Evolutionary conservation across 2,113 vertebrate genomes (phyloP).

Genomic region (Sylvilagus bachmani): DNA sequence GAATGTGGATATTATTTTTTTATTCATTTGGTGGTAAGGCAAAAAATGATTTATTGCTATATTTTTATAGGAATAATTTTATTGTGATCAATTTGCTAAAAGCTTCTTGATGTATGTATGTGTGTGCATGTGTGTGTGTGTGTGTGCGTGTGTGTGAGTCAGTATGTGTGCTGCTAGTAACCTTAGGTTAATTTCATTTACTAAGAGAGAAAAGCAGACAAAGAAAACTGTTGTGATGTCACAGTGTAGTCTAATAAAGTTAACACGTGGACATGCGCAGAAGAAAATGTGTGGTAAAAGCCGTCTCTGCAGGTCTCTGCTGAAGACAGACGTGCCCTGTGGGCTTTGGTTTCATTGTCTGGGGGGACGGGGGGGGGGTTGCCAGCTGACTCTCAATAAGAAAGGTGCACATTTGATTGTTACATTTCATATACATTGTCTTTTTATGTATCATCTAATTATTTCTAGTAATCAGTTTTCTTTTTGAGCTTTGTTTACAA

Average conservation of each 20-base stretch:
- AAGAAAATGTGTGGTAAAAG: slow-evolving; percentile 5
- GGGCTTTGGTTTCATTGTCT: slow-evolving; percentile 99
- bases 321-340: slow-evolving; percentile 94
- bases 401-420: slow-evolving; percentile 97
- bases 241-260: not conserved
- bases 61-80: not conserved
- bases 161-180: not conserved
- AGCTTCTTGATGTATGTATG: not conserved
- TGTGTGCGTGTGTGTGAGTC: too few relatives aligned
- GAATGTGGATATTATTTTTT: not conserved
- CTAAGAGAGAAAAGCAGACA: not conserved
- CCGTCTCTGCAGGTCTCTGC: slow-evolving; percentile 90
- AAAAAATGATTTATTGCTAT: not conserved
- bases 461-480: not conserved
- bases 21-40: not conserved
- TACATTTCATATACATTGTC: slow-evolving; percentile 46
- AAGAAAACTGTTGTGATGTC: not conserved
- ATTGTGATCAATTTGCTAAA: not conserved
- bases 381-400: slow-evolving; percentile 96
- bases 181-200: slow-evolving; percentile 18
- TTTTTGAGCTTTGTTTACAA: not conserved
- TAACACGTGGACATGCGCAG: not conserved
- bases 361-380: slow-evolving; percentile 92
- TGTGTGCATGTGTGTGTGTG: too few relatives aligned
- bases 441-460: slow-evolving; percentile 6